Evolutionary conservation across 2,797 vertebrate genomes (phyloP), one percentile per base, ranked within the genome.

Genomic region (Chromis chromis): DNA sequence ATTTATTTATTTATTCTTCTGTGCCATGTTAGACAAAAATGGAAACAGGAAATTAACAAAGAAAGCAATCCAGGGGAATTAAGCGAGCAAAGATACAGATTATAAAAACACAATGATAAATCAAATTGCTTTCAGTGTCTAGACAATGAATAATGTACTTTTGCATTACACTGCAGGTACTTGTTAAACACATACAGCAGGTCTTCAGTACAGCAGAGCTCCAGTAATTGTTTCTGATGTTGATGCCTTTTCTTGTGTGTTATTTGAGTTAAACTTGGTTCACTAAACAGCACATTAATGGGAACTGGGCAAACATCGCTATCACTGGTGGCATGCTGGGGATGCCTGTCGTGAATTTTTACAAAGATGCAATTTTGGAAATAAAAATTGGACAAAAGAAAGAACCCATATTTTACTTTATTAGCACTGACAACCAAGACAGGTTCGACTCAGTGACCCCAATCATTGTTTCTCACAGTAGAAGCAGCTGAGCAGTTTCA

Each of bases 101-200:
- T 28, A 70, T 46, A 63, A 52, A 66, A 80, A 76, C 4, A 63
- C 63, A 74, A 68, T 52, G 33, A 50, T 63, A 66, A 48, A 71
- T 81, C 19, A 77, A 42, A 72, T 68, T 53, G 25, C 50, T 70
- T 75, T 52, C 46, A 58, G 67, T 70, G 46, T 68, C 44, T 27
- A 46, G 52, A 70, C 13, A 52, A 65, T 76, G 57, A 87, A 73
- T 63, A 50, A 69, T 70, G 27, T 17, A 58, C 56, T 54, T 69
- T 25, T 70, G 25, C 11, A 16, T 28, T 60, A 28, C 12, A 13
- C 48, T 56, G 19, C 40, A 69, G 62, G 36, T 70, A 21, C 9
- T 55, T 54, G 61, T 61, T 49, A 22, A 65, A 64, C 13, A 42
- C 16, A 36, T 36, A 10, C 33, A 36, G 33, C 33, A 36, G 10